phyloP scores from a whole-genome alignment of 2,113 vertebrate genomes.

The Pantherophis guttatus region DNA sequence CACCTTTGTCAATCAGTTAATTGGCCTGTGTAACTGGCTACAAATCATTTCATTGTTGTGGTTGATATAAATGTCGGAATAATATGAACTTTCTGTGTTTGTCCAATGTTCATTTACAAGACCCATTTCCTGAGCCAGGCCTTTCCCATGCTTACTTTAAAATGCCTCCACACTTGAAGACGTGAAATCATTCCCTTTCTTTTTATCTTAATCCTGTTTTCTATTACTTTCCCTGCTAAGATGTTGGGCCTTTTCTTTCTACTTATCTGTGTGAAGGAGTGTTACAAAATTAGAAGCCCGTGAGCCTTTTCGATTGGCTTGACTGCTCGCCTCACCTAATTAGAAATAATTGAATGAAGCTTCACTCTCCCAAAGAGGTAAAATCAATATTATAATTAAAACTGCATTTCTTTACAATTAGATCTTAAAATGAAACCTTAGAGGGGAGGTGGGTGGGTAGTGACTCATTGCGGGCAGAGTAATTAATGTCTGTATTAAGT shows the following conservation, averaged over 20 bases:
- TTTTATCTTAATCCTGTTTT: not conserved
- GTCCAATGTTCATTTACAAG: not conserved
- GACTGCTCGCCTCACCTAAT: slow-evolving; percentile 44
- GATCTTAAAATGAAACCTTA: slow-evolving; percentile 59
- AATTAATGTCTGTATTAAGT: slow-evolving; percentile 57
- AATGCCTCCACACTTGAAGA: not conserved
- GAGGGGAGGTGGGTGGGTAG: slow-evolving; percentile 24
- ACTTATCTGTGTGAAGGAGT: slow-evolving; percentile 32
- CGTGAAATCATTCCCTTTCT: slow-evolving; percentile 20
- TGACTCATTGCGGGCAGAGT: slow-evolving; percentile 37
- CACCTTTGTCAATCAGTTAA: not conserved
- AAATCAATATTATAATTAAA: slow-evolving; percentile 66
- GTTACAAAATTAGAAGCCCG: slow-evolving; percentile 51
- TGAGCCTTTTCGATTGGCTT: slow-evolving; percentile 56
- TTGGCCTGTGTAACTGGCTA: not conserved
- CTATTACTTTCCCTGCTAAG: slow-evolving; percentile 26
- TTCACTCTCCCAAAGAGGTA: slow-evolving; percentile 48
- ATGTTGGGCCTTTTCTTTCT: slow-evolving; percentile 13
- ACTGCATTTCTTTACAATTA: slow-evolving; percentile 56
- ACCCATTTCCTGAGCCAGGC: slow-evolving; percentile 8
- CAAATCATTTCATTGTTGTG: not conserved
- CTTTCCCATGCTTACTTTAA: slow-evolving; percentile 28
- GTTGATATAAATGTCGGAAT: not conserved
- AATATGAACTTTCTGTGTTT: not conserved
- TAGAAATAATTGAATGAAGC: slow-evolving; percentile 65